Evolutionary conservation across 2,113 vertebrate species (phyloP).

Genomic region (Arvicanthis niloticus): DNA sequence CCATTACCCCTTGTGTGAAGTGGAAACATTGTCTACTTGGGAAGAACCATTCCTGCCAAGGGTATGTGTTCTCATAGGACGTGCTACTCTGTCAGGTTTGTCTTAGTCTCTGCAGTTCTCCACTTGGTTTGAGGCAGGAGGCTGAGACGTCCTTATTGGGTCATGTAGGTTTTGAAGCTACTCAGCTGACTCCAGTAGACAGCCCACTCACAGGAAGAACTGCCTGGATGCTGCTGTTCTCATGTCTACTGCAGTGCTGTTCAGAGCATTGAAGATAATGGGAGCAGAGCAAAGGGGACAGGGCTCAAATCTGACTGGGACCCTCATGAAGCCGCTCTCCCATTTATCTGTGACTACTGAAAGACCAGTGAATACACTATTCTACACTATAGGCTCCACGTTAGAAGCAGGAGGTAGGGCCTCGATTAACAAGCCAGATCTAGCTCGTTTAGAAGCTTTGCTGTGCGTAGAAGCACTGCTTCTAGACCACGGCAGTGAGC

Average conservation of each 20-base stretch:
- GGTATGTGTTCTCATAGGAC: background rate
- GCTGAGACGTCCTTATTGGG: background rate
- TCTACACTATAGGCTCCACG: background rate
- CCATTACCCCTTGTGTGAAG: background rate
- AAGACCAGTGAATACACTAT: background rate
- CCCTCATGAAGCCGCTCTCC: background rate
- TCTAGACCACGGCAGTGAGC: background rate
- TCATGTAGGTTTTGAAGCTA: background rate
- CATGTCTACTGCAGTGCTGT: background rate
- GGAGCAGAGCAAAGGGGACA: background rate
- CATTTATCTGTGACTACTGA: background rate
- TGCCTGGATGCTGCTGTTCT: background rate
- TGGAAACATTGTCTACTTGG: background rate
- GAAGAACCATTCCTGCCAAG: background rate
- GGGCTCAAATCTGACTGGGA: conserved; percentile 1
- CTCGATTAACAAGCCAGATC: background rate
- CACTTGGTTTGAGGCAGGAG: background rate
- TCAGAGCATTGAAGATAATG: background rate
- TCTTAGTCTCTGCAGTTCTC: background rate
- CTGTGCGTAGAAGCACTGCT: background rate
- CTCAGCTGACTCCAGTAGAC: background rate
- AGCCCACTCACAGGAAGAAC: background rate
- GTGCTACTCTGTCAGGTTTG: background rate
- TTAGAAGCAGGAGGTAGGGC: background rate
- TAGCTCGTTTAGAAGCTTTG: background rate